Evolutionary conservation across 2,797 vertebrate species (phyloP), one percentile per base, ranked within the genome.

Genomic region (Sebastes goodei): DNA sequence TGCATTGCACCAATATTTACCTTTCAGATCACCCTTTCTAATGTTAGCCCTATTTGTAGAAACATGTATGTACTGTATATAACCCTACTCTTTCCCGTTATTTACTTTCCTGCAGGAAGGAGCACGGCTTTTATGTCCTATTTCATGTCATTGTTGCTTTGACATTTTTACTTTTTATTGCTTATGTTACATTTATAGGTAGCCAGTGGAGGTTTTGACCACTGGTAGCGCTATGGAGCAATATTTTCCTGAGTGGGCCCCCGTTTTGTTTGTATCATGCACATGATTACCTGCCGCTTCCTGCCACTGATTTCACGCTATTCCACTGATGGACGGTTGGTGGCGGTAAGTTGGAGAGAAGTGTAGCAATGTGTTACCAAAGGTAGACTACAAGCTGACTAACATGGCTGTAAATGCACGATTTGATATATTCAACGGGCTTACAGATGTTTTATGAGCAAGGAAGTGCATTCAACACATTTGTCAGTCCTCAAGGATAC

Each of bases 1-100:
- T 74, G 87, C 78, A 88, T 15, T 88, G 91, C 87, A 86, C 79
- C 84, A 88, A 68, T 46, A 63, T 68, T 74, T 69, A 7, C 55
- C 21, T 64, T 67, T 76, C 15, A 61, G 32, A 77, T 64, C 17
- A n/a, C 14, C 25, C 1, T 42, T 62, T 60, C 23, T 59, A 25
- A 60, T 21, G 56, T 14, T 33, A 71, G 25, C 2, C 4, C 1
- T 49, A 8, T 42, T 59, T 25, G 17, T 67, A 29, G 46, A 65
- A 69, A 57, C 25, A 72, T 64, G 12, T 4, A 57, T 53, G 7
- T 21, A 12, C 23, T n/a, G 27, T 55, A n/a, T 5, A 35, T 55
- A 20, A 61, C n/a, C 1, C 4, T 17, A 46, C 42, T 15, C 12
- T 42, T 42, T 42, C 55, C 3, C 10, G 0, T 17, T 52, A 7